Base-by-base conservation (phyloP, 2,113 vertebrate genomes). In the Brienomyrus longianalis region DNA sequence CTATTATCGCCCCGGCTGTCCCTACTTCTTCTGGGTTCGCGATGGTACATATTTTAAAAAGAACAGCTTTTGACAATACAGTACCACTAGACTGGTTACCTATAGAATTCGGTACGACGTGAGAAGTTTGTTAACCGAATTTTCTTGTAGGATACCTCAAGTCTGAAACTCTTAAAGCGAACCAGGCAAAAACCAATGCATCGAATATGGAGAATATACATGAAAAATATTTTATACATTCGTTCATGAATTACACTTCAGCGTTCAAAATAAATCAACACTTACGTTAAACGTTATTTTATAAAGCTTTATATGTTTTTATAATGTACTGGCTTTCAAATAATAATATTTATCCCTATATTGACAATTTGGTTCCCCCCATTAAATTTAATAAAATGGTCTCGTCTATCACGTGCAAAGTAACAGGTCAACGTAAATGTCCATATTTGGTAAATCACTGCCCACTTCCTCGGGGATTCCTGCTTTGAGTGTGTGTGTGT, bases 391-490 rank as follows among this genome's bases (percentile, higher is more conserved):
- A 39, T 5, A 17, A 35, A 88, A 90, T 90, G 89, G 89, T 90
- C 7, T 39, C n/a, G 27, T 87, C 89, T 7, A 1, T 15, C 5
- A 23, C 21, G 43, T 45, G 47, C 9, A 9, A 51, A 66, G 10
- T 7, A 39, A 56, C 47, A 13, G 19, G 31, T 47, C 3, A 70
- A 90, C 89, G 85, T 90, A 87, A 17, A 17, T 88, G 47, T 19
- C 89, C 89, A 87, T 43, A 87, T 90, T 54, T 90, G 86, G 89
- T 35, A 50, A 56, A 62, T 56, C 45, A 56, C 86, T 23, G 35
- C 85, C 51, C 35, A 39, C 62, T 87, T 83, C 56, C 62, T 66
- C 66, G 27, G 89, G 85, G 89, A 77, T 87, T 88, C 85, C 85
- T 90, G 19, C 19, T 88, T 35, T 50, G 87, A 48, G 10, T 62